phyloP scores from a whole-genome alignment of 1,140 invertebrate species.

The Lepidostoma basale region DNA sequence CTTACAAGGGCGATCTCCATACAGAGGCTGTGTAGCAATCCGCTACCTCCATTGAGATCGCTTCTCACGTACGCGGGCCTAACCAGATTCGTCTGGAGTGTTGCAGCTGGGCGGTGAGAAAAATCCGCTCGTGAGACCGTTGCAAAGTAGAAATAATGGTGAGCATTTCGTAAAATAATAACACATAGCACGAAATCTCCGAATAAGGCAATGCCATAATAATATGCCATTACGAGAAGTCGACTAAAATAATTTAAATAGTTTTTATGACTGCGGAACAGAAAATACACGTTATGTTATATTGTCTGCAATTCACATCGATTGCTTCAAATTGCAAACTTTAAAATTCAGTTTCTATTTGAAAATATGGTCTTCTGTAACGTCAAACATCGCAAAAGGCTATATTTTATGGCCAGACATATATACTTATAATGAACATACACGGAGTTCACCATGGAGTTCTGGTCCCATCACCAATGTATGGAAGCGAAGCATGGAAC shows the following conservation, averaged over 20 bases:
- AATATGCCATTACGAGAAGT: background rate
- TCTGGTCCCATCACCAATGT: too few relatives aligned
- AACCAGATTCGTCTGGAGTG: background rate
- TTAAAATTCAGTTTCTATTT: background rate
- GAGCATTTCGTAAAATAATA: conserved; percentile 28
- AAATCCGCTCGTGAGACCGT: conserved; percentile 24
- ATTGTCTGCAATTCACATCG: background rate
- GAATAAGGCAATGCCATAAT: background rate
- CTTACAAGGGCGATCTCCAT: background rate
- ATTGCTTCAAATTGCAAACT: background rate
- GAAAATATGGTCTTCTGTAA: background rate
- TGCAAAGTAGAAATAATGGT: background rate
- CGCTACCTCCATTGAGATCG: too few relatives aligned
- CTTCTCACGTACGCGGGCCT: conserved; percentile 1
- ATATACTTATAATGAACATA: background rate
- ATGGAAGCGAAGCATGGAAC: too few relatives aligned
- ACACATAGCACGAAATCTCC: background rate
- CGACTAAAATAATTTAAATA: background rate
- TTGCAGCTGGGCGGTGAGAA: conserved; percentile 20
- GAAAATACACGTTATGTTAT: background rate
- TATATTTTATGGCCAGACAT: background rate
- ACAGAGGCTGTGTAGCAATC: conserved; percentile 5
- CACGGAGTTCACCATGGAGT: too few relatives aligned
- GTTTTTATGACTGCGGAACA: background rate
- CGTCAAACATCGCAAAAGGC: background rate